Evolutionary conservation across 1,140 invertebrate genomes (phyloP), one percentile per base, ranked within the genome.

Genomic region (Drosophila varians): DNA sequence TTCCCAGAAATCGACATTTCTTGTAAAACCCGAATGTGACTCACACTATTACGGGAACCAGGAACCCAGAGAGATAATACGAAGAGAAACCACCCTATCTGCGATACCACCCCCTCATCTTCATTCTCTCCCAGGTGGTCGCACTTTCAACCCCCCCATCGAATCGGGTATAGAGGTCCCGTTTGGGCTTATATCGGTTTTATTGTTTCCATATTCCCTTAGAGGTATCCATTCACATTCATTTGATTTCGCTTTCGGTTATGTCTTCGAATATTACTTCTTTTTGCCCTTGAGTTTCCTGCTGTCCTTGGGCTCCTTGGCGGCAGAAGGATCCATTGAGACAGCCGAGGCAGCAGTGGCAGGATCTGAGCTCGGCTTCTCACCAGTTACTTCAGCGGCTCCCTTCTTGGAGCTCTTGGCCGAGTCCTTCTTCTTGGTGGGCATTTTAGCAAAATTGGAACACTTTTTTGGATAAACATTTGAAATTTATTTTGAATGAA

Each of bases 241-340:
- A 40, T 40, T 4, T 14, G 14, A 40, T 8, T 40, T 14, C 2
- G 12, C 5, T 16, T 8, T 40, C 5, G n/a, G n/a, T n/a, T n/a
- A n/a, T 19, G 16, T 18, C 9, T 0, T 8, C 1, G 8, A 4
- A 11, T 14, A 9, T 46, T 61, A 72, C 55, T 73, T 73, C 36
- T 64, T 73, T 14, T 62, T 62, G 28, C 28, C 28, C 12, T 74
- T 74, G n/a, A 16, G 36, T 25, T 74, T 74, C n/a, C 74, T 56
- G 25, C 45, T 4, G 5, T 18, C 51, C 31, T 65, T 74, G 2
- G 36, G 4, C 2, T 49, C 48, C 14, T 73, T 73, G 8, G 26
- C 25, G 1, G 49, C 14, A 2, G 43, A 23, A 7, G n/a, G 1
- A n/a, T 61, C 57, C 8, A n/a, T 18, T 0, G 49, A 6, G 2